Conservation (phyloP, 2,888 invertebrate species). For the Hemistola chrysoprasaria region DNA sequence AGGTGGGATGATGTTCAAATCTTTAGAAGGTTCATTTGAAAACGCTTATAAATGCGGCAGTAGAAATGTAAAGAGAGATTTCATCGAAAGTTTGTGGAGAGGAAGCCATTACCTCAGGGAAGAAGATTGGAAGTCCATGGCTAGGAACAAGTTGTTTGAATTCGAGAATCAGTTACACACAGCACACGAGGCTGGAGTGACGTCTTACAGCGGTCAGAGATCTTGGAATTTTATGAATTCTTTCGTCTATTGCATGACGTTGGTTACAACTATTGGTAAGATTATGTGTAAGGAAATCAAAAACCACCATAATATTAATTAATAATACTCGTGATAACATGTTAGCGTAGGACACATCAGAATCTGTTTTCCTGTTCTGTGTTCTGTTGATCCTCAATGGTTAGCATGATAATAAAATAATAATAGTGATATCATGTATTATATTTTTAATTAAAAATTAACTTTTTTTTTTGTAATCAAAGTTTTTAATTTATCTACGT, state of each 20-base stretch:
- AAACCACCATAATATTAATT: no score
- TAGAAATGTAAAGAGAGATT: constrained; percentile 92
- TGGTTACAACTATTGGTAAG: constrained; percentile 95
- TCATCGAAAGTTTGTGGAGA: constrained; percentile 91
- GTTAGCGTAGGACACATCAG: no score
- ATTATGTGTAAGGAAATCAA: constrained; percentile 9
- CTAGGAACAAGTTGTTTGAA: constrained; percentile 88
- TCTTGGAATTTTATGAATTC: constrained; percentile 95
- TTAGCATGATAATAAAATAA: no score
- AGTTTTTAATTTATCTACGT: no score
- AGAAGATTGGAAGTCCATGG: constrained; percentile 95
- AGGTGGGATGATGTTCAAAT: constrained; percentile 90
- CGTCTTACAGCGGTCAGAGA: constrained; percentile 91
- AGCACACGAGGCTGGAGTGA: constrained; percentile 92
- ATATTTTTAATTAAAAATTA: no score
- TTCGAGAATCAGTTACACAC: constrained; percentile 94
- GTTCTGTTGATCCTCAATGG: no score
- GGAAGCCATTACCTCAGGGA: constrained; percentile 91
- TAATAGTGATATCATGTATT: no score
- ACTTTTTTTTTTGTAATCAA: no score
- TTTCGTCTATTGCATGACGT: constrained; percentile 92
- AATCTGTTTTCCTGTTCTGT: no score
- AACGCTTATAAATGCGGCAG: constrained; percentile 94
- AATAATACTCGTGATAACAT: no score
- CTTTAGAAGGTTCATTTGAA: constrained; percentile 93